phyloP scores from a whole-genome alignment of 2,888 invertebrate genomes.

The Leptopterna dolabrata region DNA sequence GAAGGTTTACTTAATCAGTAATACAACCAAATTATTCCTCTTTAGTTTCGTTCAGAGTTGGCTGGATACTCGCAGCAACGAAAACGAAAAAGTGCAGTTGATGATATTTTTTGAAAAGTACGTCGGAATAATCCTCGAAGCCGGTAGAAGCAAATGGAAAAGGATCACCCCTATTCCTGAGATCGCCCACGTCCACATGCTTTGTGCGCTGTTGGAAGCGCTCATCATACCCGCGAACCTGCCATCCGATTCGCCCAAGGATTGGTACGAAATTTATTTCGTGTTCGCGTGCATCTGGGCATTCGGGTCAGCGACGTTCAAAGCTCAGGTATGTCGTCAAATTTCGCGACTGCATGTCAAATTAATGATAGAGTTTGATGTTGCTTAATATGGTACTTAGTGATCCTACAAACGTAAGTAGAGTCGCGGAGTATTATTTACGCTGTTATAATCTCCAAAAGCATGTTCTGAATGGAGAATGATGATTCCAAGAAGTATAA shows the following conservation, averaged over 20 bases:
- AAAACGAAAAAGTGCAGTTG: conserved; percentile 82
- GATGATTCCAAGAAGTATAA: no score
- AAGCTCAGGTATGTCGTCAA: conserved; percentile 73
- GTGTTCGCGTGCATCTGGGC: conserved; percentile 92
- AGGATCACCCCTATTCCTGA: conserved; percentile 92
- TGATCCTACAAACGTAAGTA: no score
- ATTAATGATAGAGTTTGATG: no score
- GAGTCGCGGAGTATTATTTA: no score
- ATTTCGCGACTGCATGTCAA: no score
- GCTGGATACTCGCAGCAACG: conserved; percentile 81
- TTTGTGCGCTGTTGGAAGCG: conserved; percentile 87
- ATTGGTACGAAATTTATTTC: conserved; percentile 94
- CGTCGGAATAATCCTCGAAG: conserved; percentile 85
- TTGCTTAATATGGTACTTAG: no score
- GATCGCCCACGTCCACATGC: conserved; percentile 87
- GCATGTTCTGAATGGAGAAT: no score
- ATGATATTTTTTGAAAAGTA: conserved; percentile 95
- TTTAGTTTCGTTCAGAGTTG: conserved; percentile 85
- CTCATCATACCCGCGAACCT: conserved; percentile 83
- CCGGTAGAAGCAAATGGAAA: conserved; percentile 79
- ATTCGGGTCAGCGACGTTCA: conserved; percentile 91
- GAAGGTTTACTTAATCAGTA: neutral
- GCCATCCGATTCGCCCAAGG: conserved; percentile 90
- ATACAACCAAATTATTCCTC: neutral
- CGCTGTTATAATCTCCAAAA: no score